Evolutionary conservation across 1,140 invertebrate species (phyloP).

Genomic region (Drosophila punjabiensis): DNA sequence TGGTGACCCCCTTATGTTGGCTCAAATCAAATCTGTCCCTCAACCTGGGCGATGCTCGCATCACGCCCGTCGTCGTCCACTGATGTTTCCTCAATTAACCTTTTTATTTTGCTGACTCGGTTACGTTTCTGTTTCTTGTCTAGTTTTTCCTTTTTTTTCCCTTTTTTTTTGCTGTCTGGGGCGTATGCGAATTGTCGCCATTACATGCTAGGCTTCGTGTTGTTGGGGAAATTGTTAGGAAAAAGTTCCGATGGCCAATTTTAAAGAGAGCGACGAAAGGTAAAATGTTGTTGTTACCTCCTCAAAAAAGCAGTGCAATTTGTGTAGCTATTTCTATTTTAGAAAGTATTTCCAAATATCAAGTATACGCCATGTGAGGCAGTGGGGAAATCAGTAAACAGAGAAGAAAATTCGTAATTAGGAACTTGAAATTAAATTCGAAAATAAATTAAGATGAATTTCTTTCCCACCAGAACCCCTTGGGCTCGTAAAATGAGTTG

Average conservation of each 20-base stretch:
- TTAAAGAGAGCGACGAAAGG: conserved; percentile 28
- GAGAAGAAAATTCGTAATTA: neutral
- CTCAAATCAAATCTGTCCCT: conserved; percentile 75
- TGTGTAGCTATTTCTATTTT: conserved; percentile 30
- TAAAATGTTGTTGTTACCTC: conserved; percentile 16
- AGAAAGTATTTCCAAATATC: conserved; percentile 41
- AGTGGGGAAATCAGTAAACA: neutral
- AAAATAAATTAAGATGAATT: neutral
- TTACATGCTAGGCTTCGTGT: conserved; percentile 41
- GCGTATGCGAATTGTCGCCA: conserved; percentile 78
- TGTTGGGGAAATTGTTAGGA: conserved; percentile 30
- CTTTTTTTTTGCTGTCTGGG: conserved; percentile 42
- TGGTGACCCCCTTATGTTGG: conserved; percentile 68
- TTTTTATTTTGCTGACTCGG: conserved; percentile 64
- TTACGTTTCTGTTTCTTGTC: conserved; percentile 40
- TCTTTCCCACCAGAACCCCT: too few relatives aligned
- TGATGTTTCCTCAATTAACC: conserved; percentile 83
- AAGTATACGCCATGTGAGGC: conserved; percentile 27
- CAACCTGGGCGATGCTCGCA: conserved; percentile 77
- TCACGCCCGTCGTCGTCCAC: conserved; percentile 66
- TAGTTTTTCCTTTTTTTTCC: conserved; percentile 24
- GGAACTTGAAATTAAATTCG: too few relatives aligned
- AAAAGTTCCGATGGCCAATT: conserved; percentile 47
- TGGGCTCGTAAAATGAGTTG: neutral
- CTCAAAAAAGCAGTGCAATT: conserved; percentile 30